Conservation (phyloP, 2,888 invertebrate species). For the Volucella inflata region DNA sequence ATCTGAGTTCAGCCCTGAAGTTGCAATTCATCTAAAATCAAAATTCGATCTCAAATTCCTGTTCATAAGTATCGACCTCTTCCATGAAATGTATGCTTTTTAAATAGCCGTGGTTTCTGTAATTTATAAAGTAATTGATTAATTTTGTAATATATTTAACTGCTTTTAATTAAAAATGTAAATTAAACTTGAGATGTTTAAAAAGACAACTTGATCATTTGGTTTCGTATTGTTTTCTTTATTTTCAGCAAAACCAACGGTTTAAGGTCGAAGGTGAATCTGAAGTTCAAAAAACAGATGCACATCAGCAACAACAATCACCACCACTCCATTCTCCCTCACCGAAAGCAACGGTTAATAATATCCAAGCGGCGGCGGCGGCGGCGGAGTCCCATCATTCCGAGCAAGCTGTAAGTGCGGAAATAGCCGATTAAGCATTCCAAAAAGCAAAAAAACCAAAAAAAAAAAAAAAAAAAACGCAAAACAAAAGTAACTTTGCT, state of each 20-base stretch:
- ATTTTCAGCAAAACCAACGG: conserved; percentile 81
- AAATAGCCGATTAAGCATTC: conserved; percentile 69
- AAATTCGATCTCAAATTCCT: too few species aligned
- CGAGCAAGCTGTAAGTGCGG: conserved; percentile 75
- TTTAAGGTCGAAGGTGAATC: conserved; percentile 81
- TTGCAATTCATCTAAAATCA: too few species aligned
- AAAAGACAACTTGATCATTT: conserved; percentile 1
- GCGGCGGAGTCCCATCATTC: conserved; percentile 67
- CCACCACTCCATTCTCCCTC: conserved; percentile 63
- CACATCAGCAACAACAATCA: conserved; percentile 66
- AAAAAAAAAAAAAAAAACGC: background rate
- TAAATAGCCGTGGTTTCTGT: too few species aligned
- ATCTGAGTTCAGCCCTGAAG: too few species aligned
- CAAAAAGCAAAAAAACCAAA: conserved; percentile 49
- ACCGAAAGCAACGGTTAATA: conserved; percentile 70
- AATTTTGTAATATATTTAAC: too few species aligned
- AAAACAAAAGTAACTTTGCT: conserved; percentile 16
- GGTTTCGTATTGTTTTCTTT: conserved; percentile 11
- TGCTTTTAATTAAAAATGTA: too few species aligned
- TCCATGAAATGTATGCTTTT: too few species aligned
- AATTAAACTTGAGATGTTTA: background rate
- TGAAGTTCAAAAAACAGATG: conserved; percentile 80
- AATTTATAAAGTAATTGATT: too few species aligned
- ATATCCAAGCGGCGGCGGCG: conserved; percentile 74
- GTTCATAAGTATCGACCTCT: too few species aligned